Conservation (phyloP, 2,888 invertebrate genomes). For the Cryptocephalus primarius region DNA sequence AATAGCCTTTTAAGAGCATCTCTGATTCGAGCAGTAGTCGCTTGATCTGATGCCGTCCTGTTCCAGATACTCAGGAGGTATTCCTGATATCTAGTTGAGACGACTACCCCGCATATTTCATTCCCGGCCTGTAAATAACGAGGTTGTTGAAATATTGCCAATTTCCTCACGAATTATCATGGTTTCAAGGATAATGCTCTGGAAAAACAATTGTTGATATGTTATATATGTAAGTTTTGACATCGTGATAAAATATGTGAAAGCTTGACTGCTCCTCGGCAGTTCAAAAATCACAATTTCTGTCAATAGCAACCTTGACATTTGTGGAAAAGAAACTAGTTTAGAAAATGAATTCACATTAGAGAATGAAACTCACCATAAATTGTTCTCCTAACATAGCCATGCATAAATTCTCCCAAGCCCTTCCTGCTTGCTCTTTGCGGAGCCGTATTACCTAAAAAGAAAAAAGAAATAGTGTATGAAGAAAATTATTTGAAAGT, state of each 20-base stretch:
- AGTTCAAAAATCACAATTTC: too few relatives aligned
- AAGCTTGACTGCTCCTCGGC: too few relatives aligned
- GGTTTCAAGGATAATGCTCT: too few relatives aligned
- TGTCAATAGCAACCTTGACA: too few relatives aligned
- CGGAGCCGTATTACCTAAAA: slow-evolving; percentile 68
- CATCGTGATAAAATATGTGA: too few relatives aligned
- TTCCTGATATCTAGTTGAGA: slow-evolving; percentile 91
- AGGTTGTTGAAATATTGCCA: too few relatives aligned
- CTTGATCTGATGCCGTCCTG: slow-evolving; percentile 82
- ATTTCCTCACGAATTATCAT: too few relatives aligned
- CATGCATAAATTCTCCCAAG: slow-evolving; percentile 98
- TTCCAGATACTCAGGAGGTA: slow-evolving; percentile 97
- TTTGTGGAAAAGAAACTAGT: too few relatives aligned
- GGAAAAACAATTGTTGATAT: too few relatives aligned
- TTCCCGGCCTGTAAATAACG: slow-evolving; percentile 54
- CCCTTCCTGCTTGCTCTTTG: slow-evolving; percentile 88
- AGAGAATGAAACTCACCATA: slow-evolving; percentile 47
- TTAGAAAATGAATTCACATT: too few relatives aligned
- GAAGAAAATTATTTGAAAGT: background rate
- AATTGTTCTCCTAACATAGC: slow-evolving; percentile 99
- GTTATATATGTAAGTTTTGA: too few relatives aligned
- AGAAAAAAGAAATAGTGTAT: background rate
- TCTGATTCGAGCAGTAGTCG: slow-evolving; percentile 80
- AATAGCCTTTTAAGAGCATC: slow-evolving; percentile 91
- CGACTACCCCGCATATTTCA: slow-evolving; percentile 96